A percentile compares a stretch with the other conserved stretches of the same genome.
Evolutionary conservation across 2,888 invertebrate genomes (phyloP).

Genomic region (Acleris literana): DNA sequence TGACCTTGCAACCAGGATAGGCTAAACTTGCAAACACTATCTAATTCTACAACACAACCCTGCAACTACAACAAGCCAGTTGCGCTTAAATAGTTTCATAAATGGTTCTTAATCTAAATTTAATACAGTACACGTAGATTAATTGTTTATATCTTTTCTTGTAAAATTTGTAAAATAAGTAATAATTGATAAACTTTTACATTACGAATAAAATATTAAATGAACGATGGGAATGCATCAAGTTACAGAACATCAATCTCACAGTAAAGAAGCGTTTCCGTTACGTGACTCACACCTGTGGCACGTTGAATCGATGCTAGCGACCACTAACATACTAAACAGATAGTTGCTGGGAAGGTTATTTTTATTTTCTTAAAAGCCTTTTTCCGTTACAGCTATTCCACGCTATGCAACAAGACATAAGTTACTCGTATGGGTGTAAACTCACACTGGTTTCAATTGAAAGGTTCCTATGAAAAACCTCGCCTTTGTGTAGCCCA

Average conservation of each 20-base stretch:
- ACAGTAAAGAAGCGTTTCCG: slow-evolving; percentile 36
- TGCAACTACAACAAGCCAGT: no score
- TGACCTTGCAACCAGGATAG: no score
- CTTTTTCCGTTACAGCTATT: slow-evolving; percentile 7
- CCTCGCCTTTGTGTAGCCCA: slow-evolving; percentile 21
- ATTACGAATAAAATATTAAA: slow-evolving; percentile 30
- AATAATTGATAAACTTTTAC: slow-evolving; percentile 12
- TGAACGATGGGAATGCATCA: slow-evolving; percentile 36
- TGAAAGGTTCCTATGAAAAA: neutral
- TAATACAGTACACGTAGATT: no score
- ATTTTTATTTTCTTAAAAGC: slow-evolving; percentile 25
- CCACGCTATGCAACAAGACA: neutral
- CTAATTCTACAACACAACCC: no score
- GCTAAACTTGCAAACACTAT: no score
- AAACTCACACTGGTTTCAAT: no score
- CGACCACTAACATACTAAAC: slow-evolving; percentile 37
- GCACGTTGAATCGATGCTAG: slow-evolving; percentile 35
- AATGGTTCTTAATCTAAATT: no score
- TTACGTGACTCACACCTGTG: slow-evolving; percentile 38
- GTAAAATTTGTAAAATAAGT: no score
- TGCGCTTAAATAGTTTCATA: no score
- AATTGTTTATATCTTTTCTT: no score
- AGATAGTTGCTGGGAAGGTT: slow-evolving; percentile 31
- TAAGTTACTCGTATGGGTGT: no score
- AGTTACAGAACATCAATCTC: slow-evolving; percentile 36